These are phyloP conservation scores for Amphiprion clarkii DNA, from an alignment of 2,797 vertebrate species.

Conservation along the genomic window DNA sequence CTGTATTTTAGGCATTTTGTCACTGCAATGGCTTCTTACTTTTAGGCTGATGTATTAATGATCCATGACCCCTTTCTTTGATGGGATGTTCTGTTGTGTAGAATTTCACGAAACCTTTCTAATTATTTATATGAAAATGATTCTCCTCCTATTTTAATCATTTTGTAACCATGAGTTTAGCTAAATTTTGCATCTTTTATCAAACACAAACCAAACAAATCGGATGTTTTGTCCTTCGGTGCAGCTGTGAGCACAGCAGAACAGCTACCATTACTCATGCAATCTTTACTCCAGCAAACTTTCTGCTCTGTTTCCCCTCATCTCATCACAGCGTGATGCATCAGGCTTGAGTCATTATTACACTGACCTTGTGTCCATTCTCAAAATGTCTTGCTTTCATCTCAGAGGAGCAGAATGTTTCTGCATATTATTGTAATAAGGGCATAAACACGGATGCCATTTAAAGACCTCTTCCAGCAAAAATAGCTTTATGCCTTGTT, in stretches of 20 bases:
- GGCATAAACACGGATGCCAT: constrained; percentile 7
- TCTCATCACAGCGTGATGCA: constrained; percentile 50
- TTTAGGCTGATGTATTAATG: background rate
- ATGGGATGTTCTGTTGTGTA: background rate
- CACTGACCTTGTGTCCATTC: constrained; percentile 22
- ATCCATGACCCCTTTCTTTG: background rate
- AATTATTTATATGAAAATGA: background rate
- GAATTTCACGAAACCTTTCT: background rate
- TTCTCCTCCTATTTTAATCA: background rate
- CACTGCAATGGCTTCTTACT: background rate
- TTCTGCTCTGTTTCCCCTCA: constrained; percentile 57
- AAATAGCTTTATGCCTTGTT: too few relatives aligned
- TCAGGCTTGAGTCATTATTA: constrained; percentile 41
- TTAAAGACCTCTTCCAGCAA: too few relatives aligned
- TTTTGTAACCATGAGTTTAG: constrained; percentile 23
- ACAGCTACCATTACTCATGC: constrained; percentile 59
- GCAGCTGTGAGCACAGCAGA: constrained; percentile 46
- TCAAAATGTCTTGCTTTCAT: constrained; percentile 29
- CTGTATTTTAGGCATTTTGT: background rate
- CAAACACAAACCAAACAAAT: constrained; percentile 37
- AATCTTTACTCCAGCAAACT: constrained; percentile 53
- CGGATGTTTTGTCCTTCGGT: constrained; percentile 43
- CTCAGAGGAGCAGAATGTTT: constrained; percentile 23
- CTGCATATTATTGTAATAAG: constrained; percentile 15
- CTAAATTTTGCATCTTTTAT: constrained; percentile 34